These are phyloP conservation scores for Paramisgurnus dabryanus DNA, from an alignment of 2,113 vertebrate genomes.

Conservation along the genomic window DNA sequence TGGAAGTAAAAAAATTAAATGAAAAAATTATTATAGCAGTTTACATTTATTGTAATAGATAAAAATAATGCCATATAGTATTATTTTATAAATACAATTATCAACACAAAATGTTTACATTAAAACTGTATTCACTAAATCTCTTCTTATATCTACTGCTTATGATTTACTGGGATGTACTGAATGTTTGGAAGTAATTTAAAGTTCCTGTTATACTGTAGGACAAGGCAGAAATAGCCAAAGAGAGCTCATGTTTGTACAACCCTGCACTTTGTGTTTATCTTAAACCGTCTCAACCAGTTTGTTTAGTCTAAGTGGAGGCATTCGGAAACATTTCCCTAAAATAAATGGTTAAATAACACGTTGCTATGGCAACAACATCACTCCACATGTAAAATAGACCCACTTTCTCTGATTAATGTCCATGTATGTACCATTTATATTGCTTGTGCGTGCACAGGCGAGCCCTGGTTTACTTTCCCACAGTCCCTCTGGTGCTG, in stretches of 20 bases:
- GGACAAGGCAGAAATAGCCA: slow-evolving; percentile 30
- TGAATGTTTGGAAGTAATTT: slow-evolving; percentile 19
- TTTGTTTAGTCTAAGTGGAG: slow-evolving; percentile 74
- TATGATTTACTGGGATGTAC: neutral
- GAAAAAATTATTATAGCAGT: no score
- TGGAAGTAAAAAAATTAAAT: no score
- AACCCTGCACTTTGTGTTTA: slow-evolving; percentile 70
- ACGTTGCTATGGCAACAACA: slow-evolving; percentile 63
- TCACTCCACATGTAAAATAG: slow-evolving; percentile 63
- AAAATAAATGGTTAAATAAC: slow-evolving; percentile 67
- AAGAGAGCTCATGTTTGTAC: slow-evolving; percentile 64
- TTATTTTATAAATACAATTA: no score
- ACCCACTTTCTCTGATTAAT: slow-evolving; percentile 21
- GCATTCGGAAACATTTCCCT: slow-evolving; percentile 66
- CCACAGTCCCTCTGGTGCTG: neutral
- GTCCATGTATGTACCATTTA: slow-evolving; percentile 9
- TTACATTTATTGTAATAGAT: no score
- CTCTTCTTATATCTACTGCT: neutral
- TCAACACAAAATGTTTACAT: no score
- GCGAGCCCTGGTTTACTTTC: slow-evolving; percentile 56
- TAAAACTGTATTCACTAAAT: neutral
- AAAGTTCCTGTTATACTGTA: slow-evolving; percentile 10
- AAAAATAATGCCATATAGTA: no score
- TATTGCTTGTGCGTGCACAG: neutral
- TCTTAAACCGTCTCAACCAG: slow-evolving; percentile 66